phyloP scores from a whole-genome alignment of 2,113 vertebrate species.

The Coregonus clupeaformis region DNA sequence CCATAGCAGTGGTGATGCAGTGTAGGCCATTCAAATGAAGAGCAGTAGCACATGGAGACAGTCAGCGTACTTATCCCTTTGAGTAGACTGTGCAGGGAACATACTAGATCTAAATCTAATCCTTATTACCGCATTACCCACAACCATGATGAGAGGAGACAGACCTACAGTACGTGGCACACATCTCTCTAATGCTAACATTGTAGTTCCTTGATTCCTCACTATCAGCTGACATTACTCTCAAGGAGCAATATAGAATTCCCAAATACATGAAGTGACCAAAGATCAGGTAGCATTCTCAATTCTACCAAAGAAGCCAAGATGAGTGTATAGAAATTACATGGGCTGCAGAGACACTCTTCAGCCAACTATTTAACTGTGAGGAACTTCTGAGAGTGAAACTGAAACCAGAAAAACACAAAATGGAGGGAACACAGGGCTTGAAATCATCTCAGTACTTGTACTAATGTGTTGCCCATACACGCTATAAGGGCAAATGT shows the following conservation, averaged over 20 bases:
- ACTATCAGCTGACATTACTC: not conserved
- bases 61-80: not conserved
- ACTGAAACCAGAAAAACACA: not conserved
- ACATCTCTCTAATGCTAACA: not conserved
- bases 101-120: not conserved
- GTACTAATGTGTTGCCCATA: not conserved
- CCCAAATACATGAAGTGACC: not conserved
- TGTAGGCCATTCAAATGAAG: slow-evolving; percentile 54
- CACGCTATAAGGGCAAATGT: not conserved
- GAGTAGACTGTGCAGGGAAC: not conserved
- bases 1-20: slow-evolving; percentile 51
- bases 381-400: not conserved
- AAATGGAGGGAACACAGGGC: not conserved
- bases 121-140: not conserved
- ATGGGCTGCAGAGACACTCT: not conserved
- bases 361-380: not conserved
- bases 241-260: not conserved
- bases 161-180: not conserved
- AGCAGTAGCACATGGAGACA: slow-evolving; percentile 17
- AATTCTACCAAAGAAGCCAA: not conserved
- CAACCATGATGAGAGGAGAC: not conserved
- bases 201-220: not conserved
- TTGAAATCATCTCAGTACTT: not conserved
- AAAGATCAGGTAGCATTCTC: not conserved
- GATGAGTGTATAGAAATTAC: not conserved